Conservation (phyloP, 2,888 invertebrate species). For the Oligia fasciuncula region DNA sequence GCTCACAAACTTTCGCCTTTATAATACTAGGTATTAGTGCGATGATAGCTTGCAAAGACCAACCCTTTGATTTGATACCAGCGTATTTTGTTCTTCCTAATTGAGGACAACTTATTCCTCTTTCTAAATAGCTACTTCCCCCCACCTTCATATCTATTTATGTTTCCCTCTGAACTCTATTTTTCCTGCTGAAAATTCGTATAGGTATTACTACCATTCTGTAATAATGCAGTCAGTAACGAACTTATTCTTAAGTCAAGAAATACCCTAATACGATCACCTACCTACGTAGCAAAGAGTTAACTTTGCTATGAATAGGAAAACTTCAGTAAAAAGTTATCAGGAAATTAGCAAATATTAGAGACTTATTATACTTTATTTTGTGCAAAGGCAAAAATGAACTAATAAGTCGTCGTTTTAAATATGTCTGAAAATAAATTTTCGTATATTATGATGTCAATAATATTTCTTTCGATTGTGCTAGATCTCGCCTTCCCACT, state of each 20-base stretch:
- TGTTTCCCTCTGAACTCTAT: neutral
- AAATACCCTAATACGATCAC: neutral
- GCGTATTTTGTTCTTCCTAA: neutral
- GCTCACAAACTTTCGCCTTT: too few species aligned
- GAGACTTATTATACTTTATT: too few species aligned
- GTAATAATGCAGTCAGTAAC: neutral
- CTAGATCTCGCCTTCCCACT: neutral
- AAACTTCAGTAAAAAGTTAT: conserved; percentile 3
- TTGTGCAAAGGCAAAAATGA: too few species aligned
- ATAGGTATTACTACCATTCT: neutral
- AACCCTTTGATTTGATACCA: neutral
- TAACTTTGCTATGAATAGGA: neutral
- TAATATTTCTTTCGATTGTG: neutral
- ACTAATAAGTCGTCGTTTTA: neutral
- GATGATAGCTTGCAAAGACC: neutral
- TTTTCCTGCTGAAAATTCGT: neutral
- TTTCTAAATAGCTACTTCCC: neutral
- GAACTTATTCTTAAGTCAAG: neutral
- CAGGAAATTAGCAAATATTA: neutral
- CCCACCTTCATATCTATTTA: neutral
- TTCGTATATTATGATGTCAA: neutral
- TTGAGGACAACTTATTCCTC: neutral
- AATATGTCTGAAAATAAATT: neutral
- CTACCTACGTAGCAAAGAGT: neutral
- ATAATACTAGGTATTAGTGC: too few species aligned